Percentiles rank a stretch among this genome's conserved stretches.
Conservation (phyloP, 2,888 invertebrate genomes). For the Parasteatoda lunata region DNA sequence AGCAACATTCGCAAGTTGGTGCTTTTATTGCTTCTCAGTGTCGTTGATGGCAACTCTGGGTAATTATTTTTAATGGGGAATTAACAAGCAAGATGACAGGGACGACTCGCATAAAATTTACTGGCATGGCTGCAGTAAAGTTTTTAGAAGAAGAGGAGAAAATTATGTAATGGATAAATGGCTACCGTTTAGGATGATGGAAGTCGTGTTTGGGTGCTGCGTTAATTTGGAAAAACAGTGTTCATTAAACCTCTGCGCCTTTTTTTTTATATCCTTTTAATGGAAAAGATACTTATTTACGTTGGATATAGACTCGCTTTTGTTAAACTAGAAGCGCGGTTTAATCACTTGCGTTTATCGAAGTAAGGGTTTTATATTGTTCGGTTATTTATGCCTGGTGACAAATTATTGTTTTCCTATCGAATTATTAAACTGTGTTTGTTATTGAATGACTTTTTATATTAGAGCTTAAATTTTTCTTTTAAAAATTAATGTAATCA, state of each 20-base stretch:
- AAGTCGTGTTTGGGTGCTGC: slow-evolving; percentile 24
- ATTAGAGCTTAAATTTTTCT: too few species aligned
- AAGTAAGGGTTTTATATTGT: too few species aligned
- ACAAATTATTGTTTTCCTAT: too few species aligned
- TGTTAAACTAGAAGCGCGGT: background rate
- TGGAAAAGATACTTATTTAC: background rate
- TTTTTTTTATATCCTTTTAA: slow-evolving; percentile 38
- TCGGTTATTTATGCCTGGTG: too few species aligned
- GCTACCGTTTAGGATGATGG: slow-evolving; percentile 31
- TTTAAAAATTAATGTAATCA: too few species aligned
- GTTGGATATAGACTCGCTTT: background rate
- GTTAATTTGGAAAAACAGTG: slow-evolving; percentile 53
- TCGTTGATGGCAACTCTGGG: background rate
- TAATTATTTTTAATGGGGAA: slow-evolving; percentile 61
- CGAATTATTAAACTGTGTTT: too few species aligned
- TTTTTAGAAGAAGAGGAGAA: slow-evolving; percentile 19
- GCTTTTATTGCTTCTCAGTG: slow-evolving; percentile 29
- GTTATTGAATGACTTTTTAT: too few species aligned
- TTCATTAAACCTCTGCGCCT: slow-evolving; percentile 23
- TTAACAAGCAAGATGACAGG: slow-evolving; percentile 53
- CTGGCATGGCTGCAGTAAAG: slow-evolving; percentile 34
- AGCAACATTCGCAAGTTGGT: background rate
- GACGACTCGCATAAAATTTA: slow-evolving; percentile 32
- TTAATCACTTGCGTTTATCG: too few species aligned
- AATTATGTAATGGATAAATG: slow-evolving; percentile 29